Conservation (phyloP, 64 coral and sea anemone species). For the Montipora cactus region DNA sequence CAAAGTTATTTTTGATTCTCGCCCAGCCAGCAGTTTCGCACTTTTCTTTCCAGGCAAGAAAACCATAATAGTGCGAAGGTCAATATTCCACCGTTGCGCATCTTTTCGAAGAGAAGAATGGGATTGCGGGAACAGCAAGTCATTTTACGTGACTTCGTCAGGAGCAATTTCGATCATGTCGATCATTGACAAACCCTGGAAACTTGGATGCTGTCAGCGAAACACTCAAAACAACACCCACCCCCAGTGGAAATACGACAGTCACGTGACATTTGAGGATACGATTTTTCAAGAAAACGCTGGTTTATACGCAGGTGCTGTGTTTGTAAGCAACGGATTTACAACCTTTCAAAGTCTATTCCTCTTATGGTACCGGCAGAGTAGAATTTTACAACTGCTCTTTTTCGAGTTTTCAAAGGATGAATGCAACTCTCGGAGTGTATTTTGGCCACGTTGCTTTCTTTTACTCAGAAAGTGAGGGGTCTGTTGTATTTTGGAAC, state of each 20-base stretch:
- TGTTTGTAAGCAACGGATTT: constrained; percentile 49
- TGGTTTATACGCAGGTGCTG: background rate
- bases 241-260: constrained; percentile 10
- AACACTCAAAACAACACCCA: constrained; percentile 2
- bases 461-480: constrained; percentile 32
- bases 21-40: constrained; percentile 12
- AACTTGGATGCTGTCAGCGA: constrained; percentile 9
- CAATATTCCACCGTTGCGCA: constrained; percentile 12
- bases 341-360: constrained; percentile 22
- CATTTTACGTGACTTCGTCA: background rate
- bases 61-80: background rate
- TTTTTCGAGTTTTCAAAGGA: constrained; percentile 6
- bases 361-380: constrained; percentile 34
- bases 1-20: constrained; percentile 23
- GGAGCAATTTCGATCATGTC: constrained; percentile 23
- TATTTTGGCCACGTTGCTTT: constrained; percentile 21
- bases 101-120: background rate
- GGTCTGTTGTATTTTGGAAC: constrained; percentile 33
- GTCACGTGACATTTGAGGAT: constrained; percentile 41
- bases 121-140: constrained; percentile 3
- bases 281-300: constrained; percentile 46
- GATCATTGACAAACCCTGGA: background rate
- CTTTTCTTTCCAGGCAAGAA: constrained; percentile 25
- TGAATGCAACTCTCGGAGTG: background rate
- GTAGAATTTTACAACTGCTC: constrained; percentile 26